Evolutionary conservation across 2,113 vertebrate genomes (phyloP).

Genomic region (Bos indicus): DNA sequence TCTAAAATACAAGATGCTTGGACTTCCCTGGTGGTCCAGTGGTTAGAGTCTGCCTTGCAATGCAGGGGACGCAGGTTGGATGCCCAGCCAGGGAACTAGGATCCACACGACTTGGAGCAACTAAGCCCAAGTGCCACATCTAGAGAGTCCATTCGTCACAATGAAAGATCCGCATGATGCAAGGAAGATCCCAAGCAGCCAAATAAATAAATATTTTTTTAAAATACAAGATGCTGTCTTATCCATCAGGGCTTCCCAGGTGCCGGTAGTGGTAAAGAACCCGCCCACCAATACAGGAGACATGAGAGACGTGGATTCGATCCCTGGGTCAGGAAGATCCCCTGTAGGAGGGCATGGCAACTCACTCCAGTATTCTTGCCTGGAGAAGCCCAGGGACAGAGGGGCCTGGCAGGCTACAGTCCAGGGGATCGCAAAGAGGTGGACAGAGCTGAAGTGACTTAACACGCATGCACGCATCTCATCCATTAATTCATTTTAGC

Average conservation of each 20-base stretch:
- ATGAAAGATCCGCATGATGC: neutral
- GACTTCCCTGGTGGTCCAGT: neutral
- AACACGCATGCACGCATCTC: neutral
- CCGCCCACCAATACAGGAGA: neutral
- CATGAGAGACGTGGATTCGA: neutral
- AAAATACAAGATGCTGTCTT: neutral
- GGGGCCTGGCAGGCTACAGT: neutral
- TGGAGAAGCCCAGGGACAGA: neutral
- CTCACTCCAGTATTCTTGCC: neutral
- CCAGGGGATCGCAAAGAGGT: neutral
- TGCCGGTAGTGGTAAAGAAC: neutral
- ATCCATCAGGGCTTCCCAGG: neutral
- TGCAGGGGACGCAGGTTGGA: neutral
- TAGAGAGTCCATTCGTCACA: neutral
- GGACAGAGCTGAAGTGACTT: neutral
- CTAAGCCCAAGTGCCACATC: neutral
- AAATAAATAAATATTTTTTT: neutral
- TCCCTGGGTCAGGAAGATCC: neutral
- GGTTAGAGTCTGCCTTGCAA: neutral
- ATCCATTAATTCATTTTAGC: neutral
- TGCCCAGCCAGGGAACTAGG: neutral
- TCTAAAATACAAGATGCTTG: neutral
- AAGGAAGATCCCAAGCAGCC: neutral
- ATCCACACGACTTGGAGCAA: neutral
- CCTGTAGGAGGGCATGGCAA: neutral